These are phyloP conservation scores for Phylloscopus collybita DNA, from an alignment of 2,797 vertebrate species.

Conservation along the genomic window DNA sequence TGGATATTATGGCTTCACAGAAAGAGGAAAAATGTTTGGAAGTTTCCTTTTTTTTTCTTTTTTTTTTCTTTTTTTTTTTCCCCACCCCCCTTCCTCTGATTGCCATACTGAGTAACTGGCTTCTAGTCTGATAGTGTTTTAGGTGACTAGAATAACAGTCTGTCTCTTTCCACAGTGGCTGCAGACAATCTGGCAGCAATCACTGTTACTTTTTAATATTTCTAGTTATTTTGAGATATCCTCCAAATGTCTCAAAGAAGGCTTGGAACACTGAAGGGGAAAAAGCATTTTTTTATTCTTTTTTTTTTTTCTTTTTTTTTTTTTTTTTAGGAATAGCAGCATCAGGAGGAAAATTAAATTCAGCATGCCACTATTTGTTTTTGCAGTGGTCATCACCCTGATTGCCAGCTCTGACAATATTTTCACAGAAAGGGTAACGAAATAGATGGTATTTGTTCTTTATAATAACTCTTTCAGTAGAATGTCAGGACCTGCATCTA, in stretches of 20 bases:
- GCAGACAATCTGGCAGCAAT: slow-evolving; percentile 71
- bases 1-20: not conserved
- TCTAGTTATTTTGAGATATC: slow-evolving; percentile 72
- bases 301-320: not conserved
- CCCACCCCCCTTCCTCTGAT: not conserved
- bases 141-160: slow-evolving; percentile 64
- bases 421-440: slow-evolving; percentile 63
- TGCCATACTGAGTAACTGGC: slow-evolving; percentile 67
- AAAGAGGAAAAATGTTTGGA: not conserved
- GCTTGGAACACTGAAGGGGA: slow-evolving; percentile 56
- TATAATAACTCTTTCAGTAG: slow-evolving; percentile 56
- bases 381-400: slow-evolving; percentile 68
- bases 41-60: not conserved
- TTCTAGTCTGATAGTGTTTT: slow-evolving; percentile 67
- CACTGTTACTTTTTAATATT: slow-evolving; percentile 73
- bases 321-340: slow-evolving; percentile 34
- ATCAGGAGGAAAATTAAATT: slow-evolving; percentile 58
- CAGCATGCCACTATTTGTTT: slow-evolving; percentile 62
- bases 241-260: slow-evolving; percentile 69
- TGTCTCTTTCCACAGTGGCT: slow-evolving; percentile 70
- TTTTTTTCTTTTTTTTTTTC: accelerated
- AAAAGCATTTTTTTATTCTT: not conserved
- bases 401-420: slow-evolving; percentile 72
- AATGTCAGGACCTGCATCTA: slow-evolving; percentile 56
- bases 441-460: slow-evolving; percentile 72